Conservation (phyloP, 2,888 invertebrate genomes). For the Leuctra nigra region DNA sequence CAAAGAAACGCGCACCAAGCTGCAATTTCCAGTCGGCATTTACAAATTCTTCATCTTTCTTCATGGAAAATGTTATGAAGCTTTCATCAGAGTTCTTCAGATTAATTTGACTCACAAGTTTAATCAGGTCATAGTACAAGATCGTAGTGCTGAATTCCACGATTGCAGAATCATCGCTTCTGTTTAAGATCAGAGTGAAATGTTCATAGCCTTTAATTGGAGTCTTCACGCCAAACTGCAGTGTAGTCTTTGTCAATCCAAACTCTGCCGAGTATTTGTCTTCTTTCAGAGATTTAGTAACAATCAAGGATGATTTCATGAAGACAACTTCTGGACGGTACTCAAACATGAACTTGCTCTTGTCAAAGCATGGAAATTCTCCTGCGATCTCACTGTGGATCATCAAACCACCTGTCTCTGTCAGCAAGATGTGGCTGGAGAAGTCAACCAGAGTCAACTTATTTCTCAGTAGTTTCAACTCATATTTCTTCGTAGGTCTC, state of each 20-base stretch:
- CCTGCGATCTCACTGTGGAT: neutral
- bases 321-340: neutral
- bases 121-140: constrained; percentile 6
- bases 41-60: neutral
- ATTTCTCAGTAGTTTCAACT: neutral
- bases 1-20: neutral
- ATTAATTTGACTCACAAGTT: neutral
- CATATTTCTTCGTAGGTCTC: too few relatives aligned
- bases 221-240: neutral
- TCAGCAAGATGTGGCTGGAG: neutral
- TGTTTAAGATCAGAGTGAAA: neutral
- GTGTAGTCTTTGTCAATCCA: neutral
- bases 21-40: constrained; percentile 6
- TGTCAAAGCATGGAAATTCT: neutral
- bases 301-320: neutral
- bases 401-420: neutral
- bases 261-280: neutral
- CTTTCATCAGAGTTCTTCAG: neutral
- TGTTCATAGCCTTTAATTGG: constrained; percentile 6
- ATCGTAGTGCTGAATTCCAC: constrained; percentile 6
- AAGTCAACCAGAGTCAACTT: neutral
- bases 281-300: neutral
- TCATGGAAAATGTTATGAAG: neutral
- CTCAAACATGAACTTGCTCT: neutral
- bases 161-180: neutral